Percentiles rank a stretch among this genome's conserved stretches.
Evolutionary conservation across 2,797 vertebrate genomes (phyloP).

Genomic region (Alauda arvensis): DNA sequence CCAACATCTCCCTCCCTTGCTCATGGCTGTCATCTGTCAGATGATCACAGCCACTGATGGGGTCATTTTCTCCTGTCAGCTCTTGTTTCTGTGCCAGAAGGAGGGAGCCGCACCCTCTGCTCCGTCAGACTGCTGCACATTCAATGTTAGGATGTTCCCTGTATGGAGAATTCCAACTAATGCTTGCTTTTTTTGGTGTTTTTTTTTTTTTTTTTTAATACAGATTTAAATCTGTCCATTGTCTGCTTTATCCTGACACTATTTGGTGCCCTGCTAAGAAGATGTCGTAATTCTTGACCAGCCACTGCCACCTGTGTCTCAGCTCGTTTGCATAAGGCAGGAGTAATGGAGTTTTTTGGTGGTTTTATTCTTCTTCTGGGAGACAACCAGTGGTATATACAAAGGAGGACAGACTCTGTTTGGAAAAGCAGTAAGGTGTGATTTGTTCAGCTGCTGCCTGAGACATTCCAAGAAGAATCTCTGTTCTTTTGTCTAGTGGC

Average conservation of each 20-base stretch:
- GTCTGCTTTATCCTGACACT: constrained; percentile 88
- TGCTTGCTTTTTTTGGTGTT: neutral
- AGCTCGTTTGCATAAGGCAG: neutral
- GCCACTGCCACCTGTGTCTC: neutral
- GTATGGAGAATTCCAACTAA: neutral
- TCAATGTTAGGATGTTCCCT: neutral
- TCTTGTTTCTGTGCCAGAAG: neutral
- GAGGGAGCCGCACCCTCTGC: neutral
- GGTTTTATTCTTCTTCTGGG: neutral
- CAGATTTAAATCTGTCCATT: constrained; percentile 94
- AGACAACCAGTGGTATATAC: neutral
- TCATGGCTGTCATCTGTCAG: neutral
- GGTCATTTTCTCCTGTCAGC: neutral
- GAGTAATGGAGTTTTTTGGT: neutral
- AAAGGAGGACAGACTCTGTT: neutral
- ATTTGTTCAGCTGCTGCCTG: constrained; percentile 14
- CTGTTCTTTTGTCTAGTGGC: neutral
- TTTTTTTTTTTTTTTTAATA: neutral
- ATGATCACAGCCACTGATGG: neutral
- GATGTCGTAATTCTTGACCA: neutral
- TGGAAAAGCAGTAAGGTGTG: neutral
- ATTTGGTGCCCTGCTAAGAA: constrained; percentile 82
- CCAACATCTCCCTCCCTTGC: neutral
- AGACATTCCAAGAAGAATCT: neutral
- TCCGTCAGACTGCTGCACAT: neutral